Conservation (phyloP, 2,113 vertebrate genomes). For the Aspiorhynchus laticeps region DNA sequence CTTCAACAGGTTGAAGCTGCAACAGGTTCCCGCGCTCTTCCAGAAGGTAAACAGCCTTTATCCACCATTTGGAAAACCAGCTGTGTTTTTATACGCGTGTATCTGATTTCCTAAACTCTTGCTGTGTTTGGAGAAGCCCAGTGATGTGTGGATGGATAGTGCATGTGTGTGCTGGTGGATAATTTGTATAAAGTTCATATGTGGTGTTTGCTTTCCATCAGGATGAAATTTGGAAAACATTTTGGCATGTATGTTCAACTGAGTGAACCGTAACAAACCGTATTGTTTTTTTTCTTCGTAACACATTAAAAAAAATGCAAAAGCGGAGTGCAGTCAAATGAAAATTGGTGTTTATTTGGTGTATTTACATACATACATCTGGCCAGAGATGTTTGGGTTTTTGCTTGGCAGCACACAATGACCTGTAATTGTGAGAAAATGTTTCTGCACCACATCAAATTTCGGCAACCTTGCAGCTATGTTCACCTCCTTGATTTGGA, state of each 20-base stretch:
- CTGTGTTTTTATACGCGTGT: slow-evolving; percentile 28
- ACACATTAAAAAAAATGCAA: slow-evolving; percentile 50
- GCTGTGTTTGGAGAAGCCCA: slow-evolving; percentile 6
- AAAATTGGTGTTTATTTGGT: slow-evolving; percentile 13
- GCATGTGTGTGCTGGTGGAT: slow-evolving; percentile 36
- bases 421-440: slow-evolving; percentile 10
- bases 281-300: slow-evolving; percentile 13
- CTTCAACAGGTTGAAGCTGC: slow-evolving; percentile 86
- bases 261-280: slow-evolving; percentile 47
- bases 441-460: slow-evolving; percentile 32
- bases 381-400: slow-evolving; percentile 42
- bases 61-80: neutral
- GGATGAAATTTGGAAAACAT: slow-evolving; percentile 58
- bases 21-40: slow-evolving; percentile 82
- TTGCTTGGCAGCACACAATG: neutral
- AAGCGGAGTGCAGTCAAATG: slow-evolving; percentile 41
- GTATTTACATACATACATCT: slow-evolving; percentile 41
- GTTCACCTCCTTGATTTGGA: slow-evolving; percentile 3
- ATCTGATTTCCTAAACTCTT: slow-evolving; percentile 43
- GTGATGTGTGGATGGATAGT: slow-evolving; percentile 20
- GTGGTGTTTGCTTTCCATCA: slow-evolving; percentile 61
- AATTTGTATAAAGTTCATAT: slow-evolving; percentile 29
- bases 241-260: slow-evolving; percentile 63
- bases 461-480: neutral
- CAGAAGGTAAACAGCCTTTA: slow-evolving; percentile 83